phyloP scores from a whole-genome alignment of 2,113 vertebrate genomes.

The Equus quagga region DNA sequence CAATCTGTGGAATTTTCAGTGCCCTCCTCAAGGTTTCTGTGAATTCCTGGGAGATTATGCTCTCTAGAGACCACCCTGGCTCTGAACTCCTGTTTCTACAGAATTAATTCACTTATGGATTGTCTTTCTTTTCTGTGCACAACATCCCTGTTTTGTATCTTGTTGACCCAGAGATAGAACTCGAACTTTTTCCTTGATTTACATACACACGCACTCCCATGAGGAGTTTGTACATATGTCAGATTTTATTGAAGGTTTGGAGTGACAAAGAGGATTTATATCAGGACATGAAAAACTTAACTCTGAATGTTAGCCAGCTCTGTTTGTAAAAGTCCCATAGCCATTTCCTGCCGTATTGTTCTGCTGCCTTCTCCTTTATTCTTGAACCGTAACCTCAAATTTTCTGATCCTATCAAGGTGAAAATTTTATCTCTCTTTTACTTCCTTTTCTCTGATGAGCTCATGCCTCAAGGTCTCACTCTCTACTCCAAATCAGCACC shows the following conservation, averaged over 20 bases:
- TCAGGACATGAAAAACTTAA: background rate
- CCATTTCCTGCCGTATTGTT: background rate
- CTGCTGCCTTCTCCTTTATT: background rate
- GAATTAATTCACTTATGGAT: background rate
- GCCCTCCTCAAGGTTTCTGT: background rate
- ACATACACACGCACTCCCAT: background rate
- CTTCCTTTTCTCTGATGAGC: background rate
- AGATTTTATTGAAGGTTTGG: background rate
- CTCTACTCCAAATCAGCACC: background rate
- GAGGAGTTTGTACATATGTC: background rate
- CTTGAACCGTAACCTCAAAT: background rate
- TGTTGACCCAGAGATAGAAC: background rate
- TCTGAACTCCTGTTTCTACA: background rate
- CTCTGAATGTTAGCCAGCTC: background rate
- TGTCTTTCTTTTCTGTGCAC: background rate
- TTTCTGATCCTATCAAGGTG: background rate
- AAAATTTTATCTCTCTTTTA: background rate
- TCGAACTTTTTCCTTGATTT: background rate
- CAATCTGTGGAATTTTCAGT: background rate
- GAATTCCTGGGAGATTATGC: background rate
- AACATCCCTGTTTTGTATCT: background rate
- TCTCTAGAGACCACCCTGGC: background rate
- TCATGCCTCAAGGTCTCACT: background rate
- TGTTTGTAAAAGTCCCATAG: background rate
- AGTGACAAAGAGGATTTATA: background rate